Base-by-base conservation (phyloP, 2,797 vertebrate species). In the Pseudocheirus occidentalis region DNA sequence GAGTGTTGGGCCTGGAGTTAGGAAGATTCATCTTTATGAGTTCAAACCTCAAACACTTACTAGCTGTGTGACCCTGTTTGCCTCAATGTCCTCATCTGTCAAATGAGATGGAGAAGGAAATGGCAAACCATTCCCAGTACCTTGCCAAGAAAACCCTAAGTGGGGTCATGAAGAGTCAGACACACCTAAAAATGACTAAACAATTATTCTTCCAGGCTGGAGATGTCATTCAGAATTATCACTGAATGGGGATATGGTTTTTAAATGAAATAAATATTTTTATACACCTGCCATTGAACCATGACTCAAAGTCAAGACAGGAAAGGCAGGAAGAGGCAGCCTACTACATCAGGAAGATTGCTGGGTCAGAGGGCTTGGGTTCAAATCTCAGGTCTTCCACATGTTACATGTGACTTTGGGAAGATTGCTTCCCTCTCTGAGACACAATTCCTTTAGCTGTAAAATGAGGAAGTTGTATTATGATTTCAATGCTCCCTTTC, bases 191-290 rank as follows among this genome's bases (percentile, higher is more conserved):
- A 73, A 24, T n/a, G n/a, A 73, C n/a, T 9, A 40, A 40, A 7
- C 16, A 40, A 73, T 92, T 92, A 40, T 40, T 94, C 92, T 91
- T 94, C 90, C 94, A 94, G 91, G 34, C 91, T 92, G 29, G 29
- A 95, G 56, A 94, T 5, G 54, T 55, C 24, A 6, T 27, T 87
- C 40, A 29, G 18, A 87, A 18, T 87, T 40, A n/a, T 73, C 56
- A 24, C 28, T 56, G 31, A 73, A 90, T 91, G 73, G 40, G 73
- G 10, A 90, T 57, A 73, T 52, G 11, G 90, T 34, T 52, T 18
- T 54, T 10, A 92, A 95, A 96, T 91, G 27, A 96, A 91, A 93
- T 73, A 56, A 54, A 34, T 56, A 28, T 95, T 6, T 92, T 90
- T 34, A 46, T 91, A 14, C 12, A 50, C 52, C 81, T 95, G 93